These are phyloP conservation scores for Ptychoptera albimana DNA, from an alignment of 2,888 invertebrate species.

Conservation along the genomic window DNA sequence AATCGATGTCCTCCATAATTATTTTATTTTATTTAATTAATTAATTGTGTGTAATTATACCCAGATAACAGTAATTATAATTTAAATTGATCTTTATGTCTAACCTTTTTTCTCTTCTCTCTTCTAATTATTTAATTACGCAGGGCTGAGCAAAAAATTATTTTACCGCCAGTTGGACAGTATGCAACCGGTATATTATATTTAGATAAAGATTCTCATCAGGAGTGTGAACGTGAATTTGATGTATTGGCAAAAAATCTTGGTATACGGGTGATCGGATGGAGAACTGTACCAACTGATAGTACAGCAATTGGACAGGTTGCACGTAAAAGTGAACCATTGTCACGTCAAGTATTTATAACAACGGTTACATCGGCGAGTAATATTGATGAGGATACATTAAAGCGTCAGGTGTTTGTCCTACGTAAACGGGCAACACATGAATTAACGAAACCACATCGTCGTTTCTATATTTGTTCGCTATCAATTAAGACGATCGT, in stretches of 20 bases:
- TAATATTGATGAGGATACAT: constrained; percentile 25
- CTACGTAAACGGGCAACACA: constrained; percentile 88
- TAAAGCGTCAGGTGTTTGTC: constrained; percentile 62
- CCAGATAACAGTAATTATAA: too few species aligned
- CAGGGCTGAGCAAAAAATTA: constrained; percentile 66
- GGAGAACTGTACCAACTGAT: constrained; percentile 89
- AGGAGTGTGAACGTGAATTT: constrained; percentile 68
- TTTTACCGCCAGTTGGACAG: constrained; percentile 69
- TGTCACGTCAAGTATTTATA: constrained; percentile 88
- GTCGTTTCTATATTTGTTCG: constrained; percentile 93
- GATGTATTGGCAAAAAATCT: constrained; percentile 63
- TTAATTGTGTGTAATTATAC: too few species aligned
- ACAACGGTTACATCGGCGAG: constrained; percentile 26
- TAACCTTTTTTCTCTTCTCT: constrained; percentile 1
- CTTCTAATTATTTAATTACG: constrained; percentile 11
- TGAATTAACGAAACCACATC: constrained; percentile 65
- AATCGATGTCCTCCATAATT: too few species aligned
- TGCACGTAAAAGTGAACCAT: constrained; percentile 87
- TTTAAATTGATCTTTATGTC: background rate
- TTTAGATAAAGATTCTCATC: constrained; percentile 68
- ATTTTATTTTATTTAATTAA: too few species aligned
- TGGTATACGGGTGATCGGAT: constrained; percentile 70
- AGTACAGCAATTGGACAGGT: constrained; percentile 75
- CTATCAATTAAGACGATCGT: constrained; percentile 79
- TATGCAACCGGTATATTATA: constrained; percentile 97